These are phyloP conservation scores for Brachypalpus laphriformis DNA, from an alignment of 2,888 invertebrate species.

Conservation along the genomic window DNA sequence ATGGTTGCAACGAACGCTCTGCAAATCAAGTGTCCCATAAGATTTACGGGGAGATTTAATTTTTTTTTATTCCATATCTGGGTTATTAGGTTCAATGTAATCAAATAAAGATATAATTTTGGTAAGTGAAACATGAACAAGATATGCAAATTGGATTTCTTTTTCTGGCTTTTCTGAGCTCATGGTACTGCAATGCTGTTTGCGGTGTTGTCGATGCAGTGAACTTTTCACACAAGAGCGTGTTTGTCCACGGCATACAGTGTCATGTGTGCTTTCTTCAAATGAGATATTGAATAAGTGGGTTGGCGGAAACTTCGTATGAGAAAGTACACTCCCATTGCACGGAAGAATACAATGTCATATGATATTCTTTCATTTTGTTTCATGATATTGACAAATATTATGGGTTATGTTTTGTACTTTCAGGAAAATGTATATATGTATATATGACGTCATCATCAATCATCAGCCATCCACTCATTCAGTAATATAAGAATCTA, in stretches of 20 bases:
- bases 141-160: background rate
- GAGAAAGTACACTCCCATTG: background rate
- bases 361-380: too few species aligned
- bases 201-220: background rate
- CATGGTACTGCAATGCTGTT: background rate
- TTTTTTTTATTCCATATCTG: conserved; percentile 23
- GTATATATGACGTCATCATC: too few species aligned
- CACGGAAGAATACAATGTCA: too few species aligned
- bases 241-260: background rate
- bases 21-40: conserved; percentile 35
- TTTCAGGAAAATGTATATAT: background rate
- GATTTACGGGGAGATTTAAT: conserved; percentile 16
- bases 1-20: conserved; percentile 1
- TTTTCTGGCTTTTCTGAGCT: background rate
- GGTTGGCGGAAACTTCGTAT: background rate
- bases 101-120: background rate
- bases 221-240: background rate
- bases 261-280: background rate
- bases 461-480: too few species aligned
- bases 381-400: too few species aligned
- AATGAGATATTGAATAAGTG: background rate
- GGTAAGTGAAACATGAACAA: conserved; percentile 12
- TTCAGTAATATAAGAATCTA: too few species aligned
- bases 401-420: too few species aligned
- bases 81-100: conserved; percentile 29